Evolutionary conservation across 2,113 vertebrate genomes (phyloP).

Genomic region (Cervus canadensis): DNA sequence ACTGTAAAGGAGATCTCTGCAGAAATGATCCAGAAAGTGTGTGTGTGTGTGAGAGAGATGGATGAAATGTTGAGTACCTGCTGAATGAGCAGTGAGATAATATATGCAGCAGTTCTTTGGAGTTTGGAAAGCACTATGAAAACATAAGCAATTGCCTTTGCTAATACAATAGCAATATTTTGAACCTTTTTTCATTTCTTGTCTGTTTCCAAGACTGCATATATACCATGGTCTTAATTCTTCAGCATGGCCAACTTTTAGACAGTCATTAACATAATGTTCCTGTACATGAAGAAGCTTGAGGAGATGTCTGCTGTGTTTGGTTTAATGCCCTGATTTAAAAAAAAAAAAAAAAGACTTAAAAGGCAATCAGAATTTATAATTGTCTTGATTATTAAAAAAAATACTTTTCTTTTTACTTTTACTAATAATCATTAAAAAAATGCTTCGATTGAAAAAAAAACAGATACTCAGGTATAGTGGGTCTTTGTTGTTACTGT

Average conservation of each 20-base stretch:
- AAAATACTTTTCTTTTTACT: background rate
- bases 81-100: background rate
- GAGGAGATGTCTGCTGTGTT: background rate
- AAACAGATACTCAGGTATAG: background rate
- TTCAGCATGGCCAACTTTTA: background rate
- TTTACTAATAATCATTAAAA: background rate
- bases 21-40: slow-evolving; percentile 13
- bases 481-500: background rate
- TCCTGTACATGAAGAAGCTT: background rate
- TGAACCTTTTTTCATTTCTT: background rate
- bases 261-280: background rate
- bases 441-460: background rate
- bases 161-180: background rate
- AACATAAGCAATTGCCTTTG: background rate
- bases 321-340: background rate
- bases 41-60: background rate
- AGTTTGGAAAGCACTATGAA: background rate
- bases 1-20: slow-evolving; percentile 24
- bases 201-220: background rate
- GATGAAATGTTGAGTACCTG: background rate
- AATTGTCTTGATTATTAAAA: background rate
- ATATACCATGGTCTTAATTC: background rate
- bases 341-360: background rate
- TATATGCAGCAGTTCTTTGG: background rate
- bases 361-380: background rate